Percentiles rank a stretch among this genome's conserved stretches.
These are phyloP conservation scores for Epinephelus coioides DNA, from an alignment of 2,797 vertebrate genomes.

Conservation along the genomic window DNA sequence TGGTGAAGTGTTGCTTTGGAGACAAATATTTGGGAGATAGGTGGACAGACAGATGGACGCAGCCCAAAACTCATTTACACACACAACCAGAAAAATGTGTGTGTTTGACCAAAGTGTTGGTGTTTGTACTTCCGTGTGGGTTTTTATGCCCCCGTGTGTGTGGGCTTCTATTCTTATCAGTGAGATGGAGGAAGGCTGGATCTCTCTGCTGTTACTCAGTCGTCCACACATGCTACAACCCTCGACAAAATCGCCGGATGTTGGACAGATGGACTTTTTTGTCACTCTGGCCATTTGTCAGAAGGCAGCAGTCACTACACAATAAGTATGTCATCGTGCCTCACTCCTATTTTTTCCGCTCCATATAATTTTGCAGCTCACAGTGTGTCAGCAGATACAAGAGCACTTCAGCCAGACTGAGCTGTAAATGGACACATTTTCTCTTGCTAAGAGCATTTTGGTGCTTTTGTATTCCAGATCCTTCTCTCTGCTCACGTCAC, in stretches of 20 bases:
- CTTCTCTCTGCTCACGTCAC: too few species aligned
- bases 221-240: not conserved
- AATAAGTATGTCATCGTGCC: not conserved
- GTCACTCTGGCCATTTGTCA: not conserved
- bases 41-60: not conserved
- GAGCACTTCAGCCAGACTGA: not conserved
- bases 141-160: not conserved
- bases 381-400: not conserved
- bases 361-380: not conserved
- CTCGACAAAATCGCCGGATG: not conserved
- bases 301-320: not conserved
- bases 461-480: not conserved
- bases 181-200: conserved; percentile 9
- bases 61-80: not conserved
- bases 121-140: conserved; percentile 1
- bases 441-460: accelerated
- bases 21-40: not conserved
- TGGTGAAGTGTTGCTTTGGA: not conserved
- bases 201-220: conserved; percentile 20
- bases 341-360: not conserved
- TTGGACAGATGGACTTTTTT: conserved; percentile 14
- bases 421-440: not conserved
- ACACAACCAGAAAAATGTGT: too few species aligned
- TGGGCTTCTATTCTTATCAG: conserved; percentile 14
- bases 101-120: not conserved